A percentile compares a stretch with the other conserved stretches of the same genome.
These are phyloP conservation scores for Archips xylosteana DNA, from an alignment of 2,888 invertebrate species.

Conservation along the genomic window DNA sequence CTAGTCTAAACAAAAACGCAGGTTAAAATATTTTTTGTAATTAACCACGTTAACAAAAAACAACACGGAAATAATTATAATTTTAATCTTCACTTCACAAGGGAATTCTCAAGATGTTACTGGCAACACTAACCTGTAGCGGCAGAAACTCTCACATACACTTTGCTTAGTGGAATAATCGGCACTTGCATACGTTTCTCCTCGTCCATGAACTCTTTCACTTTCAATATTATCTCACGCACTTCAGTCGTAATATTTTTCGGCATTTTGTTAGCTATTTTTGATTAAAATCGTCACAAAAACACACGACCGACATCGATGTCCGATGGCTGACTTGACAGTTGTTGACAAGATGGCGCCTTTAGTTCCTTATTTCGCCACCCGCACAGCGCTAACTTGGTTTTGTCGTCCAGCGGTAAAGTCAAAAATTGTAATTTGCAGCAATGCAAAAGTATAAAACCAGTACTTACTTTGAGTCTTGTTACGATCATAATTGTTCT, in stretches of 20 bases:
- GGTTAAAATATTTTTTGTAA: not conserved
- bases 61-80: too few species aligned
- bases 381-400: conserved; percentile 42
- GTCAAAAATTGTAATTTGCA: conserved; percentile 37
- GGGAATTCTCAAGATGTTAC: conserved; percentile 4
- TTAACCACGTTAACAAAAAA: too few species aligned
- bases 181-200: conserved; percentile 82
- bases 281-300: conserved; percentile 40
- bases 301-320: conserved; percentile 42
- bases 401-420: conserved; percentile 39
- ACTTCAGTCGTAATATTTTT: conserved; percentile 80
- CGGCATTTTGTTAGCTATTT: conserved; percentile 65
- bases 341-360: conserved; percentile 41
- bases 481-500: conserved; percentile 55
- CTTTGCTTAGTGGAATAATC: conserved; percentile 80
- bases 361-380: conserved; percentile 37
- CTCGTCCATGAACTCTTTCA: conserved; percentile 82
- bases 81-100: not conserved
- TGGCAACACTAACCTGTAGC: conserved; percentile 69
- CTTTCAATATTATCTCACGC: conserved; percentile 79
- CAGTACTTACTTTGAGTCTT: conserved; percentile 46
- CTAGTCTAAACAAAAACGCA: too few species aligned
- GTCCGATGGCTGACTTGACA: conserved; percentile 39
- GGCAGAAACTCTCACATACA: conserved; percentile 77
- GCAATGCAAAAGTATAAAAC: not conserved